phyloP scores from a whole-genome alignment of 92 coral and sea anemone species.

The Virgularia gustaviana region DNA sequence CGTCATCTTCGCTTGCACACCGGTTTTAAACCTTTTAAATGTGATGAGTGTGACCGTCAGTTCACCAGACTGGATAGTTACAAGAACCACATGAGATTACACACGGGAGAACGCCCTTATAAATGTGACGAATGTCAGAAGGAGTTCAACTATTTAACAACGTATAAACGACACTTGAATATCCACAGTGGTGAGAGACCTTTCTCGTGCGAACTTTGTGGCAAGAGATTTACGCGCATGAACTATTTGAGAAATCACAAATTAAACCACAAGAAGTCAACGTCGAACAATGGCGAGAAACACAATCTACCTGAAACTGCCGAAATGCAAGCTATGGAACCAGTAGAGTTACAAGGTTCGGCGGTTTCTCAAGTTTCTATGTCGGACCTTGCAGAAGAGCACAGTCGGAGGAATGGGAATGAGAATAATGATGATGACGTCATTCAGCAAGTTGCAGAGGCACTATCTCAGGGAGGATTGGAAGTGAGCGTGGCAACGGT shows the following conservation, averaged over 20 bases:
- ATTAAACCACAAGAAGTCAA: conserved; percentile 63
- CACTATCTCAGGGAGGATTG: conserved; percentile 12
- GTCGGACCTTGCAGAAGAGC: background rate
- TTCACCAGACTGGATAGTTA: conserved; percentile 94
- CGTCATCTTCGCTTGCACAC: conserved; percentile 97
- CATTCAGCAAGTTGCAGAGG: conserved; percentile 22
- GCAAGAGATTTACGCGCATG: conserved; percentile 86
- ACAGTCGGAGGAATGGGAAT: background rate
- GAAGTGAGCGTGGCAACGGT: conserved; percentile 18
- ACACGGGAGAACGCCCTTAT: conserved; percentile 96
- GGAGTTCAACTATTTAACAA: conserved; percentile 94
- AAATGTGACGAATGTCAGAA: conserved; percentile 90
- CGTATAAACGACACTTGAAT: conserved; percentile 96
- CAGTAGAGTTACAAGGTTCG: conserved; percentile 4
- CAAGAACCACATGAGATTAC: conserved; percentile 85
- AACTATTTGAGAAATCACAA: conserved; percentile 88
- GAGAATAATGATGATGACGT: background rate
- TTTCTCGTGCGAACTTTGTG: conserved; percentile 82
- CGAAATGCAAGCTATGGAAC: conserved; percentile 1
- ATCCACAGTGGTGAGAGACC: conserved; percentile 97
- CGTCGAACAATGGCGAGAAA: conserved; percentile 34
- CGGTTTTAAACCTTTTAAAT: conserved; percentile 84
- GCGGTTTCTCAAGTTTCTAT: conserved; percentile 1
- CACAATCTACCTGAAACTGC: conserved; percentile 42
- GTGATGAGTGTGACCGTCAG: conserved; percentile 85